These are phyloP conservation scores for Rhodophaea formosa DNA, from an alignment of 2,888 invertebrate genomes.

Conservation along the genomic window DNA sequence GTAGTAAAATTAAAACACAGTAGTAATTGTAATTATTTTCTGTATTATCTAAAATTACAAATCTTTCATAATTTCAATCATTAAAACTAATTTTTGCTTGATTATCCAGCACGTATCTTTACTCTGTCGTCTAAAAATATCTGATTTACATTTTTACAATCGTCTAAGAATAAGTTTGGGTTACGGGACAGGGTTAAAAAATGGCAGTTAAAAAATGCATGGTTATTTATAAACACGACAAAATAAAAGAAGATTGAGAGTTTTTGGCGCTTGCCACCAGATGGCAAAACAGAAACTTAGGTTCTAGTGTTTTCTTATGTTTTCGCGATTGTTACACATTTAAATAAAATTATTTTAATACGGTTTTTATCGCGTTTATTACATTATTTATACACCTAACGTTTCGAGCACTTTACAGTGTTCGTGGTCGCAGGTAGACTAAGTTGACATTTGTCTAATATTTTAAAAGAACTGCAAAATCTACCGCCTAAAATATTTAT, in stretches of 20 bases:
- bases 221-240: conserved; percentile 7
- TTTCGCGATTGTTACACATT: too few relatives aligned
- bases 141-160: conserved; percentile 76
- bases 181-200: conserved; percentile 9
- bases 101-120: conserved; percentile 67
- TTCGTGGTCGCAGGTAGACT: too few relatives aligned
- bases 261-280: too few relatives aligned
- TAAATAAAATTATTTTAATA: too few relatives aligned
- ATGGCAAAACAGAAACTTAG: too few relatives aligned
- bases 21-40: conserved; percentile 55
- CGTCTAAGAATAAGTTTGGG: conserved; percentile 35
- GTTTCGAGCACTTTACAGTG: too few relatives aligned
- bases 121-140: conserved; percentile 69
- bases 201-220: conserved; percentile 10
- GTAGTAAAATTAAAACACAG: conserved; percentile 36
- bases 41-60: conserved; percentile 80
- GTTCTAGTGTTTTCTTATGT: too few relatives aligned
- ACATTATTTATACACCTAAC: too few relatives aligned
- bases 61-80: conserved; percentile 72
- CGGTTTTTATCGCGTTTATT: too few relatives aligned
- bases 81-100: conserved; percentile 65
- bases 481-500: too few relatives aligned
- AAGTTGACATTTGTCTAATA: too few relatives aligned
- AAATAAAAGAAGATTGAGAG: conserved; percentile 10
- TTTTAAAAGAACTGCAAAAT: too few relatives aligned